Base-by-base conservation (phyloP, 2,797 vertebrate genomes). In the Intellagama lesueurii region DNA sequence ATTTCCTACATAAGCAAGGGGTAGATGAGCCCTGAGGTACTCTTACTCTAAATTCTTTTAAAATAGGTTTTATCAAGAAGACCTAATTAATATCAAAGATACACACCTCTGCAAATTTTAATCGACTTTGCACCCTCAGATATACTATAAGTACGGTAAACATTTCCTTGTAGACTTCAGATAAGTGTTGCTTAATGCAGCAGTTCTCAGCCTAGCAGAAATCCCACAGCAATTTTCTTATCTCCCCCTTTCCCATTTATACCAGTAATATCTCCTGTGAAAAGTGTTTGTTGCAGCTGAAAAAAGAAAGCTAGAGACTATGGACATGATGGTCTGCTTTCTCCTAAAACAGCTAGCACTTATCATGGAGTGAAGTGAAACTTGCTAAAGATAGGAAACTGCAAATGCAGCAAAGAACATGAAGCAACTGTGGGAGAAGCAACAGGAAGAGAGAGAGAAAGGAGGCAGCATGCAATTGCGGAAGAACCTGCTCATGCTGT, bases 351-450 rank as follows among this genome's bases (percentile, higher is more conserved):
- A 85, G 66, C 30, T 80, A 64, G 16, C 24, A 81, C 75, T 64
- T 32, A 8, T 30, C 83, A 14, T 22, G 11, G 73, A 40, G 22
- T 87, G 89, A 89, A 94, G 78, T 24, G n/a, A 91, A 93, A 91
- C 79, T 47, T 88, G 86, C 28, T 49, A n/a, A 83, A 83, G 73
- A 78, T 5, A 77, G 64, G 85, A 90, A 82, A 77, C 77, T 85
- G 77, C 83, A 73, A 73, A 81, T 64, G 30, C 47, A 82, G 84
- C 79, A 86, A 86, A 76, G 3, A 28, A 64, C 17, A 76, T 90
- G 84, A 60, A 85, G 86, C n/a, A 81, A 64, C n/a, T 73, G 14
- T 30, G 17, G 19, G 47, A 16, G 3, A 89, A 90, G 69, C 19
- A 87, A 0, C 22, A 86, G 75, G 77, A 89, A 81, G 56, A 68